Evolutionary conservation across 2,888 invertebrate genomes (phyloP), one percentile per base, ranked within the genome.

Genomic region (Agrilus mali): DNA sequence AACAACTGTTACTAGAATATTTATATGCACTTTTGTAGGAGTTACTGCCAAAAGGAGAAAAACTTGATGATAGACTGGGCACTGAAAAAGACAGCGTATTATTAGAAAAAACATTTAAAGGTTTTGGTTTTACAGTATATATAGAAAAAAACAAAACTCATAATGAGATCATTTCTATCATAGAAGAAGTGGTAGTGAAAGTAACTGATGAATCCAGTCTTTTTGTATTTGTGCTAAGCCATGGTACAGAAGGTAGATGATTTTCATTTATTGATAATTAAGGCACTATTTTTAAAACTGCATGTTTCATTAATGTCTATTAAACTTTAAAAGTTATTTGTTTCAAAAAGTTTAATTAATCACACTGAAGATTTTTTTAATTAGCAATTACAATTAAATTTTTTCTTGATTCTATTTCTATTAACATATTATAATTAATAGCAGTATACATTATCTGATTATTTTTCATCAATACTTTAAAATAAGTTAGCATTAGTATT

Each of bases 151-250:
- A 69, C 53, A 45, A 66, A 27, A 55, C 49, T 0, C 61, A 63
- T 49, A 33, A 41, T 3, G 50, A 58, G 13, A 58, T 70, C 33
- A 40, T 59, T 6, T 5, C 50, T 4, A 47, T 34, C 22, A 58
- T 65, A 33, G 48, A 52, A 47, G 44, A 55, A 14, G 46, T 48
- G 12, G 53, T 64, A n/a, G 40, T 57, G 5, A 45, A 48, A 4
- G 53, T 65, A 38, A 53, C 52, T 27, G 42, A 51, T 10, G 53
- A 61, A 38, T 66, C 67, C 5, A 67, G 68, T 48, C 54, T 71
- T 27, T 61, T 69, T 43, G 50, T 71, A 16, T 68, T 65, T 41
- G 64, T 70, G 48, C 55, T 71, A 47, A 67, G 68, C 2, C 71
- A 71, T 50, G 71, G 71, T 4, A 54, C 57, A 33, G 51, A 60